phyloP scores from a whole-genome alignment of 2,113 vertebrate species.

The Chamaea fasciata region DNA sequence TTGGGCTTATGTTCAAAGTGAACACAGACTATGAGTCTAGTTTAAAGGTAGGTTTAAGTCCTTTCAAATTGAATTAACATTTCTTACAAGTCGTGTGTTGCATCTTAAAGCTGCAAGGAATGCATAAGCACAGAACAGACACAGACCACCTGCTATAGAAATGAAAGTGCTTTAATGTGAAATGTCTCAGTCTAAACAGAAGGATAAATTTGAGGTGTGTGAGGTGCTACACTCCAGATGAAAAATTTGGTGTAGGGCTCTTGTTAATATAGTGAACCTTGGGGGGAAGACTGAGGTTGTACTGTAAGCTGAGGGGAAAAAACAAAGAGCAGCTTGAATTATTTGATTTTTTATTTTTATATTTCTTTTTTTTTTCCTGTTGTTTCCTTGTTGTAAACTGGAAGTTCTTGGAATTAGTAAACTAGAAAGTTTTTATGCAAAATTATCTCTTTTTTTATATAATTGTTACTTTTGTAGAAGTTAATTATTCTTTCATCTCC shows the following conservation, averaged over 20 bases:
- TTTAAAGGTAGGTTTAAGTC: slow-evolving; percentile 86
- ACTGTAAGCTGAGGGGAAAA: background rate
- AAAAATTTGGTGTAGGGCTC: background rate
- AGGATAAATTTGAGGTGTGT: background rate
- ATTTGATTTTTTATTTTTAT: background rate
- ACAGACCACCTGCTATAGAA: background rate
- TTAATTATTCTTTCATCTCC: background rate
- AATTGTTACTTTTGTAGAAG: background rate
- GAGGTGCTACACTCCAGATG: background rate
- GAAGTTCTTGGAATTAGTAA: background rate
- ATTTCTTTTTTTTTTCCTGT: accelerated
- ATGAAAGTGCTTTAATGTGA: background rate
- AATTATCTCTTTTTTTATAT: background rate
- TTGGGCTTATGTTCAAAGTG: slow-evolving; percentile 99
- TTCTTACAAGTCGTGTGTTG: background rate
- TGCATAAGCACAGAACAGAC: background rate
- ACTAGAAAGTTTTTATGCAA: background rate
- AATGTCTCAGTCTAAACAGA: background rate
- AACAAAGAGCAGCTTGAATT: background rate
- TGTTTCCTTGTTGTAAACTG: background rate
- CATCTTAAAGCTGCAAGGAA: background rate
- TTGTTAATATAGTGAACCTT: background rate
- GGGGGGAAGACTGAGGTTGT: background rate
- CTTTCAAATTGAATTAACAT: background rate
- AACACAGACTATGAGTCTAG: slow-evolving; percentile 97